Conservation (phyloP, 2,888 invertebrate genomes). For the Chloromyia formosa region DNA sequence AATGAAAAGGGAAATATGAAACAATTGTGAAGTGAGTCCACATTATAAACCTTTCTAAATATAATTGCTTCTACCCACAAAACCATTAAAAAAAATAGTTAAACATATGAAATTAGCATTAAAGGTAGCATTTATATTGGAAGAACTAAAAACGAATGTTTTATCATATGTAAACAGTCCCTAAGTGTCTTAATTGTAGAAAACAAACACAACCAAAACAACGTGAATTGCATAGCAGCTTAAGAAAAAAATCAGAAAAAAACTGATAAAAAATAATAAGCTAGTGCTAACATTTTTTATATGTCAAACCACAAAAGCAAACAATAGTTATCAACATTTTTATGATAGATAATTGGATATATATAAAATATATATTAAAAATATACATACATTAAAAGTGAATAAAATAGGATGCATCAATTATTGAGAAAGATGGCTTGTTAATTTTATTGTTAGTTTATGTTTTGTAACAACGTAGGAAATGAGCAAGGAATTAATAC, state of each 20-base stretch:
- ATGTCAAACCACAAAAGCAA: conserved; percentile 5
- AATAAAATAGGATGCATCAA: no score
- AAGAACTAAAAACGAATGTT: conserved; percentile 1
- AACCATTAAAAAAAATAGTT: not conserved
- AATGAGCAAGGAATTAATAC: not conserved
- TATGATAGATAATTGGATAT: not conserved
- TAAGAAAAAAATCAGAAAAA: not conserved
- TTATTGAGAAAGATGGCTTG: no score
- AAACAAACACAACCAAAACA: conserved; percentile 3
- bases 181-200: conserved; percentile 42
- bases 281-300: conserved; percentile 36
- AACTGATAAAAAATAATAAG: not conserved
- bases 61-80: conserved; percentile 17
- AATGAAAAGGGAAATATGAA: not conserved
- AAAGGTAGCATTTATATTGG: conserved; percentile 26
- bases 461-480: no score
- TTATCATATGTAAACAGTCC: conserved; percentile 35
- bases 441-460: no score
- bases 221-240: no score
- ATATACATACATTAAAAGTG: not conserved
- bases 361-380: not conserved
- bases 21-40: not conserved
- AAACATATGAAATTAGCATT: conserved; percentile 2
- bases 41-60: not conserved
- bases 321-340: not conserved